Percentiles rank a stretch among this genome's conserved stretches.
phyloP scores from a whole-genome alignment of 2,113 vertebrate species.

The Callaeas wilsoni region DNA sequence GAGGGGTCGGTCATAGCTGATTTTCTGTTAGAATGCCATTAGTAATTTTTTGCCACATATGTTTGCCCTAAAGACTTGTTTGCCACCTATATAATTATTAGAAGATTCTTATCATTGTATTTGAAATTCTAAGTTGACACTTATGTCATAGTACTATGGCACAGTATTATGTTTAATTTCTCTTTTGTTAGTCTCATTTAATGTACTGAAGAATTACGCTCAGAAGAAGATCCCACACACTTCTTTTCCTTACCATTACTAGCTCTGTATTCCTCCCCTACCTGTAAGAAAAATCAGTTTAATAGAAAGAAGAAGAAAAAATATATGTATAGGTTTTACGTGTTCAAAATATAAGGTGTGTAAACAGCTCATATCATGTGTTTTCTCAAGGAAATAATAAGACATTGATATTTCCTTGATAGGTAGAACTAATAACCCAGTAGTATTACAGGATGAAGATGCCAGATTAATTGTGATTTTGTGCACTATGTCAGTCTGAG shows the following conservation, averaged over 20 bases:
- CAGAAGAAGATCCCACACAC: conserved; percentile 14
- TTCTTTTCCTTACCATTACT: neutral
- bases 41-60: conserved; percentile 68
- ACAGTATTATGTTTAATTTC: conserved; percentile 67
- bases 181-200: conserved; percentile 65
- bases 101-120: conserved; percentile 76
- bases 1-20: conserved; percentile 41
- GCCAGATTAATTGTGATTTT: neutral
- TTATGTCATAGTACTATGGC: conserved; percentile 57
- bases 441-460: neutral
- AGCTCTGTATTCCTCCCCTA: neutral
- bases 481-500: neutral
- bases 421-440: neutral
- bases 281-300: neutral
- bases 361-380: neutral
- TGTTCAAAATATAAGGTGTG: neutral
- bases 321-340: neutral
- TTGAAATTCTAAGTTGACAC: conserved; percentile 74
- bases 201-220: conserved; percentile 45
- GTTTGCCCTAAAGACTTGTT: conserved; percentile 67
- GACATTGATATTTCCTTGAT: neutral
- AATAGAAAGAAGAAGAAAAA: neutral
- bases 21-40: conserved; percentile 63
- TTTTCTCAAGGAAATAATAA: neutral
- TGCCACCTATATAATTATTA: conserved; percentile 77